Conservation (phyloP, 2,888 invertebrate genomes). For the Strigamia transsilvanica region DNA sequence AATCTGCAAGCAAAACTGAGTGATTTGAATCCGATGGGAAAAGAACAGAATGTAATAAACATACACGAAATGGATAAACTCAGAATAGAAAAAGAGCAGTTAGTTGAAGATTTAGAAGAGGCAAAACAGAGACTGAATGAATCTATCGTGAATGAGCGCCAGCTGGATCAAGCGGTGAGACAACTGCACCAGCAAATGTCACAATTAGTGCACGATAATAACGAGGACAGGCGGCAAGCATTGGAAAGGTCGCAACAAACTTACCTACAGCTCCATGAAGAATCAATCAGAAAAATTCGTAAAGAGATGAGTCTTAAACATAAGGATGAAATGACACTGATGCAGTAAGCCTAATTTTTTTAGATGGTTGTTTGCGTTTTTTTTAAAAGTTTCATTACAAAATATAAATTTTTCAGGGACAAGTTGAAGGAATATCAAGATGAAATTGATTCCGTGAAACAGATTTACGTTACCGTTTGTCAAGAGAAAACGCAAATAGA, state of each 20-base stretch:
- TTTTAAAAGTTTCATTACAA: neutral
- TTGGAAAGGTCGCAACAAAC: slow-evolving; percentile 50
- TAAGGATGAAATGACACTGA: neutral
- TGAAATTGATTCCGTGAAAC: slow-evolving; percentile 54
- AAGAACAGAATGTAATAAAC: neutral
- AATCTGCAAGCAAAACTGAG: slow-evolving; percentile 27
- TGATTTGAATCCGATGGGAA: slow-evolving; percentile 8
- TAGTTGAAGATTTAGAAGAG: slow-evolving; percentile 12
- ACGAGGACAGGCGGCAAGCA: slow-evolving; percentile 48
- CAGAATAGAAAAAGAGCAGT: neutral
- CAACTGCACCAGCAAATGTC: slow-evolving; percentile 52
- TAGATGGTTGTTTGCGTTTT: neutral
- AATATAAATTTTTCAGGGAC: neutral
- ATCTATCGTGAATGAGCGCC: neutral
- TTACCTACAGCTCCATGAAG: slow-evolving; percentile 50
- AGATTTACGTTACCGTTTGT: slow-evolving; percentile 54
- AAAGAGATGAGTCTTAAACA: slow-evolving; percentile 50
- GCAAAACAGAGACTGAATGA: neutral
- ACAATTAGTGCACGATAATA: slow-evolving; percentile 14
- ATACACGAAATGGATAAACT: slow-evolving; percentile 43
- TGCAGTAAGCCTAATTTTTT: slow-evolving; percentile 24
- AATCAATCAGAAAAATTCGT: slow-evolving; percentile 52
- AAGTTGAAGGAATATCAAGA: neutral
- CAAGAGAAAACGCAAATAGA: slow-evolving; percentile 55
- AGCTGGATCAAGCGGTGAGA: slow-evolving; percentile 6